Base-by-base conservation (phyloP, 64 coral and sea anemone genomes). In the Anthopleura sola region DNA sequence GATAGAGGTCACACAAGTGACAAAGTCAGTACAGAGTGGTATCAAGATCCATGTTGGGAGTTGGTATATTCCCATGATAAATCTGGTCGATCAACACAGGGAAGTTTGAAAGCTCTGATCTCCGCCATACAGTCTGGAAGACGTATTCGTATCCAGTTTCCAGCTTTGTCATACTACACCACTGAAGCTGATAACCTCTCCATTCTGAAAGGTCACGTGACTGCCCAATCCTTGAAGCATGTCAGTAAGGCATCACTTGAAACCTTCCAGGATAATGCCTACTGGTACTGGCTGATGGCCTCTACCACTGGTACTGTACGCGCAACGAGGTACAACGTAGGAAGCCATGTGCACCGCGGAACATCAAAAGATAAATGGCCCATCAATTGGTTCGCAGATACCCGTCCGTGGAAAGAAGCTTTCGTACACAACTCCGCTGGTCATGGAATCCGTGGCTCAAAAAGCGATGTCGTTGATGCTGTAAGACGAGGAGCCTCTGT, bases 281-380 rank as follows among this genome's bases (percentile, higher is more conserved):
- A 95, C 49, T 95, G 93, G 93, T 95, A n/a, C 0, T 95, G 93
- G 93, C 26, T 95, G 82, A 95, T 95, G 93, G 89, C 90, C 31
- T 91, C 81, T 78, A 95, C 88, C 21, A 95, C 93, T 74, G 93
- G 93, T 48, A 95, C 68, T 16, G 88, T 91, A 31, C 81, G 71
- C n/a, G 86, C 80, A 11, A 95, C 81, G 11, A 90, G 88, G 60
- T 95, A 95, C 81, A 88, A 95, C 21, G 89, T 95, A 5, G 93
- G 89, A 50, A 68, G 44, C 40, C 85, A 87, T 34, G 60, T 55
- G 23, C 79, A 88, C 26, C 81, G 93, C 31, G 88, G 88, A 17
- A 44, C 84, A 20, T 71, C 85, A 7, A 47, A 60, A 50, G 6
- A 71, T 33, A 78, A 85, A 66, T n/a, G 60, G 47, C 11, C 68